Evolutionary conservation across 2,113 vertebrate species (phyloP), one percentile per base, ranked within the genome.

Genomic region (Castor canadensis): DNA sequence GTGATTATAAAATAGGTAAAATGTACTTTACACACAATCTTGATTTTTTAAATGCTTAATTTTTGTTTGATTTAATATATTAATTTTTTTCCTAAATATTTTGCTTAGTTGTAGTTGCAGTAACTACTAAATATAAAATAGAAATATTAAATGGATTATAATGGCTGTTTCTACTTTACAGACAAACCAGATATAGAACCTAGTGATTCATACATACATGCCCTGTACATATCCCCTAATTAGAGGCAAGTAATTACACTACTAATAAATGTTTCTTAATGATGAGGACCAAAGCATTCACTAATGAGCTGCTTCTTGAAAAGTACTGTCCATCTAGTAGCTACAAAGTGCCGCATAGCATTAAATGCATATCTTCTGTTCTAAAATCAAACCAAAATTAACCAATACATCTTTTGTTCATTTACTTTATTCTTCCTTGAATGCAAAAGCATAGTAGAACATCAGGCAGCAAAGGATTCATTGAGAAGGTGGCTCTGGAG

Each of bases 201-300:
- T 62, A 58, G 52, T 88, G n/a, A 82, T 54, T 87, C 56, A 62
- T 58, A 26, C 5, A 38, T 35, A 60, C 26, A 28, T 17, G 64
- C 35, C 35, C 32, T 73, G 64, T 52, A 35, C 24, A 3, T 20
- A 49, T 85, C 24, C 16, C 49, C 20, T 95, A 58, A 81, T 66
- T 17, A 26, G 71, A 91, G 7, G 38, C 77, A 19, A 40, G 10
- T 91, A 62, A 84, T 94, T 54, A 96, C 76, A 52, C 64, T 56
- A 38, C n/a, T 84, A 95, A 85, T 94, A 76, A 94, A 32, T 71
- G 83, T 66, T 91, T 95, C 87, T 76, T 91, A 93, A 40, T 89
- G 28, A 77, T 64, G 12, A 86, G 13, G 38, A 93, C 40, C 89
- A 85, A 84, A 64, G 52, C 66, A 93, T 19, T 92, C 92, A 79